Percentiles rank a stretch among this genome's conserved stretches.
Conservation (phyloP, 2,113 vertebrate genomes). For the Bos taurus region ARS-UCD2.0 NC_037332.1:78644001-78644500, state of each 20-base stretch:
- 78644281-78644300: background rate
- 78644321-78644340: background rate
- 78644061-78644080: background rate
- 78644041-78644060: background rate
- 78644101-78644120: background rate
- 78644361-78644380: background rate
- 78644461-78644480: background rate
- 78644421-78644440: background rate
- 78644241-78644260: background rate
- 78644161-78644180: background rate
- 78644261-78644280: background rate
- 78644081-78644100: background rate
- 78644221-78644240: background rate
- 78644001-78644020: background rate
- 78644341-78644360: background rate
- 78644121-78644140: background rate
- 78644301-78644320: background rate
- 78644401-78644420: background rate
- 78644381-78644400: background rate
- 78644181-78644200: background rate
- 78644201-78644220: background rate
- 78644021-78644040: background rate
- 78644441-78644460: background rate
- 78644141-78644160: background rate
- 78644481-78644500: background rate